Evolutionary conservation across 2,888 invertebrate species (phyloP).

Genomic region (Piscicola geometra): DNA sequence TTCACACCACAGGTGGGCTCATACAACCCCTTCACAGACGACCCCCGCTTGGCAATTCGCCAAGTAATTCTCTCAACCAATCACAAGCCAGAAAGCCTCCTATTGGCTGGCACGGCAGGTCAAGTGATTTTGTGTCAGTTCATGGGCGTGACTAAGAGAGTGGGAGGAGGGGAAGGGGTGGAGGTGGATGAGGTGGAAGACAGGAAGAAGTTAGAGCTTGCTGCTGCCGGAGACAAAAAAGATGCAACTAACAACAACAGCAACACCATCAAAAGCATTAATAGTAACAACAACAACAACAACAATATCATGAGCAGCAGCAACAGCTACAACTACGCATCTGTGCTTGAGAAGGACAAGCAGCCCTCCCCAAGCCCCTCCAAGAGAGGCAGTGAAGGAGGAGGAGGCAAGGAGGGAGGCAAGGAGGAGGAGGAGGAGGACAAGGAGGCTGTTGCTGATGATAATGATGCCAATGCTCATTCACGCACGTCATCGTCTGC

Average conservation of each 20-base stretch:
- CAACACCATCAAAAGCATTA: background rate
- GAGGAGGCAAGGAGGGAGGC: background rate
- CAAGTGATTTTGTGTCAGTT: slow-evolving; percentile 69
- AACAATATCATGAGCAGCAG: background rate
- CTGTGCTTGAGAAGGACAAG: background rate
- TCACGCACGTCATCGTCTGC: background rate
- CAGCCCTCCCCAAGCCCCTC: no score
- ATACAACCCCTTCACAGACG: slow-evolving; percentile 96
- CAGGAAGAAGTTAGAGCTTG: background rate
- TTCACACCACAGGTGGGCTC: slow-evolving; percentile 65
- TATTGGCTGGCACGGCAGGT: slow-evolving; percentile 90
- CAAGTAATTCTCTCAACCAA: slow-evolving; percentile 71
- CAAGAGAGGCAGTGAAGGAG: no score
- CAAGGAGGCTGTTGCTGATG: background rate
- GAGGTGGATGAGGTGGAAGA: background rate
- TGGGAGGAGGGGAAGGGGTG: no score
- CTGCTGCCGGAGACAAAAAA: background rate
- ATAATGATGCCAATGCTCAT: background rate
- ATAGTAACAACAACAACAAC: background rate
- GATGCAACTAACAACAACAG: background rate
- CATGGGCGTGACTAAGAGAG: slow-evolving; percentile 2
- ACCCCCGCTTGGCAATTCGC: slow-evolving; percentile 73
- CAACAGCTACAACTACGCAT: background rate
- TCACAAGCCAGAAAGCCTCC: slow-evolving; percentile 65
- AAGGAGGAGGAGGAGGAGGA: background rate